phyloP scores from a whole-genome alignment of 2,797 vertebrate genomes.

The Myotis myotis region DNA sequence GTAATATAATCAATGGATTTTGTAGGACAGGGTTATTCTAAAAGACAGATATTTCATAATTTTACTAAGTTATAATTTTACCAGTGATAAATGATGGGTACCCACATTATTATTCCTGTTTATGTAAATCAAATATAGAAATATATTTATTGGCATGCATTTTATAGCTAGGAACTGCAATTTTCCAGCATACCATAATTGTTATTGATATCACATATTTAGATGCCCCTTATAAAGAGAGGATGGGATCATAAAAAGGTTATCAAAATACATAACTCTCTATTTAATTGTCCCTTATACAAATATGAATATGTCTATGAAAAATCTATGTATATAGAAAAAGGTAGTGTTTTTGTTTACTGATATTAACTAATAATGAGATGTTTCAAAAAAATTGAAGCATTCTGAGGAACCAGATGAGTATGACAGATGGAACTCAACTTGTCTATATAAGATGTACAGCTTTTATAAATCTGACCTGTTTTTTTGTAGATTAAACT shows the following conservation, averaged over 20 bases:
- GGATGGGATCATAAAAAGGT: neutral
- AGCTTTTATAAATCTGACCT: neutral
- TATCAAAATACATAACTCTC: neutral
- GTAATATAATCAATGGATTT: neutral
- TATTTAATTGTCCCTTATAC: neutral
- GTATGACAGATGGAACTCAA: neutral
- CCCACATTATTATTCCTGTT: slow-evolving; percentile 13
- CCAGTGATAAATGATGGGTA: neutral
- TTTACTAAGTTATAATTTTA: slow-evolving; percentile 42
- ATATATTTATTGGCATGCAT: neutral
- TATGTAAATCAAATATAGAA: slow-evolving; percentile 23
- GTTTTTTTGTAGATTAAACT: neutral
- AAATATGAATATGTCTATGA: neutral
- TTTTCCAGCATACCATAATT: neutral
- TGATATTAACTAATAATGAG: neutral
- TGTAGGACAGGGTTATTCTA: neutral
- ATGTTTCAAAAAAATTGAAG: neutral
- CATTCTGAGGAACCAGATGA: neutral
- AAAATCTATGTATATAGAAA: neutral
- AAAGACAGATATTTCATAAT: slow-evolving; percentile 50
- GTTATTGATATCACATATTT: neutral
- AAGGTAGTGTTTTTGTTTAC: neutral
- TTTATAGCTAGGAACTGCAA: neutral
- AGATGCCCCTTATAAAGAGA: neutral
- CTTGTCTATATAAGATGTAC: neutral